Percentiles rank a stretch among this genome's conserved stretches.
Conservation (phyloP, 2,113 vertebrate species). For the Anguilla rostrata region DNA sequence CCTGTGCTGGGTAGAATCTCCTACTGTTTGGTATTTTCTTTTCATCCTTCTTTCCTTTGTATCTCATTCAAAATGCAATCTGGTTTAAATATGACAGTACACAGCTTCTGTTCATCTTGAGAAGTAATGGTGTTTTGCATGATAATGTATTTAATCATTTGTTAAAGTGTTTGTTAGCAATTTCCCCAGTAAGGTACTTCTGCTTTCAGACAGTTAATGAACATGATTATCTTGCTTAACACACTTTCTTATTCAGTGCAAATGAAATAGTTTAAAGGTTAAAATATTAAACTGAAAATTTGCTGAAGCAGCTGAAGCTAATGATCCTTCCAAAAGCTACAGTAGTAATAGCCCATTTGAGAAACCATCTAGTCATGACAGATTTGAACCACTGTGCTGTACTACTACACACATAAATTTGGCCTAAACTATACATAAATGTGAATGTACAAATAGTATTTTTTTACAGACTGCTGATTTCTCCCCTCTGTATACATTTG, state of each 20-base stretch:
- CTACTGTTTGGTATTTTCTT: too few relatives aligned
- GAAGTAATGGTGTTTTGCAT: background rate
- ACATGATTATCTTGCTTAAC: background rate
- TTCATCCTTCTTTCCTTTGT: too few relatives aligned
- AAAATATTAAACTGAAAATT: background rate
- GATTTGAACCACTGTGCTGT: background rate
- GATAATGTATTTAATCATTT: background rate
- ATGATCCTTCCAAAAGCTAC: background rate
- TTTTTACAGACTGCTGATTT: background rate
- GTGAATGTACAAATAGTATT: background rate
- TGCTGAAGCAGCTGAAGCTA: background rate
- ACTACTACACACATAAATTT: too few relatives aligned
- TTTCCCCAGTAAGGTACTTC: background rate
- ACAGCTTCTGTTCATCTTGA: background rate
- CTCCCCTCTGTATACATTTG: background rate
- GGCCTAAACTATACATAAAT: background rate
- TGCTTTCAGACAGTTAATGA: background rate
- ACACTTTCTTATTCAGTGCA: background rate
- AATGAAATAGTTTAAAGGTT: background rate
- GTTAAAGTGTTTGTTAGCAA: background rate
- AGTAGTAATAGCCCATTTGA: background rate
- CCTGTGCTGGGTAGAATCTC: background rate
- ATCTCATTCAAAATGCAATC: too few relatives aligned
- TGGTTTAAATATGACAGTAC: too few relatives aligned
- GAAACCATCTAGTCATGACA: background rate